Evolutionary conservation across 2,113 vertebrate genomes (phyloP).

Genomic region (Pseudorasbora parva): DNA sequence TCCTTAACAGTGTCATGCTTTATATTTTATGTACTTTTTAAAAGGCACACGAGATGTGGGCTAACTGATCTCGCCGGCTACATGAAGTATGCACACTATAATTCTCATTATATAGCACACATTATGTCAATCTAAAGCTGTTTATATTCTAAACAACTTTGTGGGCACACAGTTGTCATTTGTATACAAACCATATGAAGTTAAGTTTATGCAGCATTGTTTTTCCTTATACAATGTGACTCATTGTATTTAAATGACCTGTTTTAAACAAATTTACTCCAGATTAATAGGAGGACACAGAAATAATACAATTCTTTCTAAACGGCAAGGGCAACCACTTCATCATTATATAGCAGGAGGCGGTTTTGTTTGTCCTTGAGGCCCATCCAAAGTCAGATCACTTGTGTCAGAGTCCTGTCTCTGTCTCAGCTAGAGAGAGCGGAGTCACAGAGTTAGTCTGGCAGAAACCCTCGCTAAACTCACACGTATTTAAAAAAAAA

Average conservation of each 20-base stretch:
- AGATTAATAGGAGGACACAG: neutral
- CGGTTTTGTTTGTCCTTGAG: slow-evolving; percentile 37
- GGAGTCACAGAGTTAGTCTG: slow-evolving; percentile 18
- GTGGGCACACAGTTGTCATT: neutral
- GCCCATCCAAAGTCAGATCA: slow-evolving; percentile 41
- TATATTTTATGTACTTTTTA: neutral
- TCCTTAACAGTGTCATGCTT: slow-evolving; percentile 20
- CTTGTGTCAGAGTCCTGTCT: slow-evolving; percentile 28
- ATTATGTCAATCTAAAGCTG: slow-evolving; percentile 10
- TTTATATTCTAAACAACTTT: slow-evolving; percentile 5
- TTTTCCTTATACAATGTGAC: neutral
- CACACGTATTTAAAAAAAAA: neutral
- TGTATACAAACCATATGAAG: slow-evolving; percentile 13
- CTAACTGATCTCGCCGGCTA: neutral
- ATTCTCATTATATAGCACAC: slow-evolving; percentile 5
- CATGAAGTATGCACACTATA: neutral
- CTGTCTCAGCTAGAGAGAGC: slow-evolving; percentile 24
- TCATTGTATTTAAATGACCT: slow-evolving; percentile 14
- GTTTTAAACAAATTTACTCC: neutral
- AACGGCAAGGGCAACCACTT: neutral
- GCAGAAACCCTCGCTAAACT: slow-evolving; percentile 21
- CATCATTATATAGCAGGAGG: slow-evolving; percentile 26
- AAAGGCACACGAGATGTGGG: neutral
- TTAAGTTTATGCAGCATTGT: neutral
- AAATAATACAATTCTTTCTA: neutral